phyloP scores from a whole-genome alignment of 2,888 invertebrate species.

The Hipparchia semele region DNA sequence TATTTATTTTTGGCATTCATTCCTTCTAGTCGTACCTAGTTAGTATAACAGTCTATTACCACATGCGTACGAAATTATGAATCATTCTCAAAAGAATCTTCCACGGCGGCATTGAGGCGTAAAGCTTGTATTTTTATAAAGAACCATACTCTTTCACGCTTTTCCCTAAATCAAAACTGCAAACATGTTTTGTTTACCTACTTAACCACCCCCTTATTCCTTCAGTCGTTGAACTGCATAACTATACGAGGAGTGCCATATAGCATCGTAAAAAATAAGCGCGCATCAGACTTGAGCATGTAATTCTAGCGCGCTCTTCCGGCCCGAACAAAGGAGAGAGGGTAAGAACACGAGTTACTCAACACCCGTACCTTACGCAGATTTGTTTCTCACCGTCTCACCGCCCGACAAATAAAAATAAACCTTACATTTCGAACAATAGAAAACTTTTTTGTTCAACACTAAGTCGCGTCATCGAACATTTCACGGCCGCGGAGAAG shows the following conservation, averaged over 20 bases:
- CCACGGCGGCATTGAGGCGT: conserved; percentile 33
- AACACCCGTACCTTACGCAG: conserved; percentile 82
- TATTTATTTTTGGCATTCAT: neutral
- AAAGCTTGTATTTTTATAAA: conserved; percentile 44
- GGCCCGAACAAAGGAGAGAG: conserved; percentile 82
- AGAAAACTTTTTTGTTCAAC: conserved; percentile 59
- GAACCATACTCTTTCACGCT: conserved; percentile 48
- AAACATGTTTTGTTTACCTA: conserved; percentile 73
- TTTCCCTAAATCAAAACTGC: conserved; percentile 64
- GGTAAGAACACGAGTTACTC: conserved; percentile 83
- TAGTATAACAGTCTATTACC: neutral
- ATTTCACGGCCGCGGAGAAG: conserved; percentile 62
- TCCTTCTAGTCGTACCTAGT: neutral
- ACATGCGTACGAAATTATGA: conserved; percentile 1
- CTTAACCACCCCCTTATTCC: conserved; percentile 71
- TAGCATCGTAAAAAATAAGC: conserved; percentile 82
- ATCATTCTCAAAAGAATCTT: conserved; percentile 1
- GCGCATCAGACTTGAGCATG: conserved; percentile 82
- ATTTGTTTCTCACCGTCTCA: conserved; percentile 78
- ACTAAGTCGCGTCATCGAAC: conserved; percentile 57
- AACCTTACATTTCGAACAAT: conserved; percentile 57
- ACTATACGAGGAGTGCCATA: conserved; percentile 80
- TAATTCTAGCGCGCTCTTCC: conserved; percentile 84
- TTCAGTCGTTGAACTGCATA: conserved; percentile 81
- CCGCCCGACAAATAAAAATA: conserved; percentile 56